A percentile compares a stretch with the other conserved stretches of the same genome.
Evolutionary conservation across 2,797 vertebrate genomes (phyloP).

Genomic region (Poeciliopsis paucimaculata): DNA sequence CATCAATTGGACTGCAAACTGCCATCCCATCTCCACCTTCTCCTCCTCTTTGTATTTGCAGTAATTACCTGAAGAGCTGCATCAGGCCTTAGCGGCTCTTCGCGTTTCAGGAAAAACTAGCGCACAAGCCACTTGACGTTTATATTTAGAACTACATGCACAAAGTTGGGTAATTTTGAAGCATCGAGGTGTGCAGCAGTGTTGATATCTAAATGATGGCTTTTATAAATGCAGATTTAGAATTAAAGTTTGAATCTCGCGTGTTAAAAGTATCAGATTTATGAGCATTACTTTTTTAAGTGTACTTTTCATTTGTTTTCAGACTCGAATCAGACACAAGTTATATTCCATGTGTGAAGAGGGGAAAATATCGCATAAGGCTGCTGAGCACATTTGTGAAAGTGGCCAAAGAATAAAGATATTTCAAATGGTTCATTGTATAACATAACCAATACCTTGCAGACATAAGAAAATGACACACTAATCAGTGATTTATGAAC

Average conservation of each 20-base stretch:
- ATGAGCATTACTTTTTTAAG: background rate
- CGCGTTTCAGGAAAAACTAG: conserved; percentile 59
- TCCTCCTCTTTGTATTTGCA: conserved; percentile 62
- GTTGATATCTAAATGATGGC: conserved; percentile 29
- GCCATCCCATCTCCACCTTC: conserved; percentile 56
- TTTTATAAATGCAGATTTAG: conserved; percentile 13
- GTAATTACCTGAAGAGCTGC: conserved; percentile 80
- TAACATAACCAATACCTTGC: background rate
- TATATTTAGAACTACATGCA: conserved; percentile 54
- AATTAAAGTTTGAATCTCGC: background rate
- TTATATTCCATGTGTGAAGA: background rate
- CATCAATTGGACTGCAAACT: conserved; percentile 74
- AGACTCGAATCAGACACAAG: background rate
- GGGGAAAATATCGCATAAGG: background rate
- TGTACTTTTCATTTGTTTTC: background rate
- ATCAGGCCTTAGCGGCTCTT: conserved; percentile 68
- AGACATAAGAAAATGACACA: background rate
- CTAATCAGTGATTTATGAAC: background rate
- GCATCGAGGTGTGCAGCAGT: conserved; percentile 16
- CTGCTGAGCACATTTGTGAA: background rate
- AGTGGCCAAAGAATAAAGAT: background rate
- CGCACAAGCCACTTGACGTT: conserved; percentile 71
- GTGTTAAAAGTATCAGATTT: background rate
- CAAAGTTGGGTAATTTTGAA: conserved; percentile 36
- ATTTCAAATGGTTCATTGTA: background rate